These are phyloP conservation scores for Conopomorpha cramerella DNA, from an alignment of 1,140 invertebrate genomes.

Conservation along the genomic window DNA sequence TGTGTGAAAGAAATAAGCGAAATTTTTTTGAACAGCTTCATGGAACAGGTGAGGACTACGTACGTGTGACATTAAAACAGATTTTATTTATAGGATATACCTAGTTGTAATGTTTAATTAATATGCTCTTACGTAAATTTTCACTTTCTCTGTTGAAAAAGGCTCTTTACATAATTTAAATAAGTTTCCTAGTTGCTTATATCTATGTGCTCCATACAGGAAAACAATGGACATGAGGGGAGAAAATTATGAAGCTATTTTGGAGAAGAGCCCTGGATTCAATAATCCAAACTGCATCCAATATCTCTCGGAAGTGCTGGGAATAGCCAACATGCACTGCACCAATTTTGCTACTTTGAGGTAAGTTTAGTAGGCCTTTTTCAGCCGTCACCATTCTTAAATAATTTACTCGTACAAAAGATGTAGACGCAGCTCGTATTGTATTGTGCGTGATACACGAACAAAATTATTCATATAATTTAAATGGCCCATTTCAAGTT, in stretches of 20 bases:
- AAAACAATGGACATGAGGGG: conserved; percentile 79
- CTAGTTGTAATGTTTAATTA: too few relatives aligned
- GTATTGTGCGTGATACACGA: too few relatives aligned
- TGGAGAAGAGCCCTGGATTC: conserved; percentile 84
- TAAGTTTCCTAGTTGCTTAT: conserved; percentile 5
- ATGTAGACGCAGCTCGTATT: too few relatives aligned
- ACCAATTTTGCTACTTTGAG: conserved; percentile 77
- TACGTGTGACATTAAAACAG: conserved; percentile 47
- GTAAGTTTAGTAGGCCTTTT: too few relatives aligned
- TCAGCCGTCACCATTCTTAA: too few relatives aligned
- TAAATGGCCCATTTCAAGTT: conserved; percentile 3
- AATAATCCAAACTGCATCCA: conserved; percentile 88
- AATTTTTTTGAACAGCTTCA: conserved; percentile 57
- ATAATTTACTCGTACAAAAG: too few relatives aligned
- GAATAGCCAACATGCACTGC: conserved; percentile 70
- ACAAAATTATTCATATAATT: too few relatives aligned
- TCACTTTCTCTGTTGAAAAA: too few relatives aligned
- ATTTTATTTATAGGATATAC: conserved; percentile 22
- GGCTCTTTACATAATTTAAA: conserved; percentile 8
- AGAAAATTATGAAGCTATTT: conserved; percentile 80
- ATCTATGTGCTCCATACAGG: conserved; percentile 61
- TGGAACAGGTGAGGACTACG: conserved; percentile 55
- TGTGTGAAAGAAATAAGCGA: conserved; percentile 44
- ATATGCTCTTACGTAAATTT: too few relatives aligned
- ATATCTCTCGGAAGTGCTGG: conserved; percentile 74